Evolutionary conservation across 2,113 vertebrate genomes (phyloP), one percentile per base, ranked within the genome.

Genomic region (Scytalopus superciliaris): DNA sequence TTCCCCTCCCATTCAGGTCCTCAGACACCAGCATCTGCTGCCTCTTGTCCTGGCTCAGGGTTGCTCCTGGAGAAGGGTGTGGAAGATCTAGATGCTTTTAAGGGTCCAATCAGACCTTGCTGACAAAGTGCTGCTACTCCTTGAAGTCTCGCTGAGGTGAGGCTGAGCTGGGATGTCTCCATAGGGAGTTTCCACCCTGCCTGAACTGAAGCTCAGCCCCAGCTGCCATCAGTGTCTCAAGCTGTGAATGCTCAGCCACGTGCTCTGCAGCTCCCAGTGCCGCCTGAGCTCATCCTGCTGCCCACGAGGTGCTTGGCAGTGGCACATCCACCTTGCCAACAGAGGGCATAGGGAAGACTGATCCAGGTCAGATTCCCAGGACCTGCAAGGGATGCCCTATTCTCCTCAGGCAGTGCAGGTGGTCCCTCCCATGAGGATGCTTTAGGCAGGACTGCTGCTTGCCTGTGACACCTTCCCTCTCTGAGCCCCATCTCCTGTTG

Each of bases 311-410:
- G 39, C 76, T 67, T 63, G 57, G 72, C 35, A 35, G 35, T 56
- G 74, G 10, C 37, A 56, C 0, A 1, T 70, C 68, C 5, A 17
- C 27, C 55, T 59, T 70, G 39, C 27, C 44, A 30, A 4, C 1
- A 2, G 0, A 2, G 33, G 15, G 31, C 37, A 57, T 3, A 7
- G 9, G 19, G 22, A 40, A 14, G 11, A 3, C 8, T 47, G 31
- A 30, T 8, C 37, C 22, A 19, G 50, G n/a, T n/a, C 2, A 11
- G 12, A 40, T 22, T 35, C 39, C 8, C 25, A 76, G 80, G 33
- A 80, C 6, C 11, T 83, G 21, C 33, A 23, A 35, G 49, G 39
- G 27, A 16, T 60, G 39, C 33, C 37, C 12, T 7, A 6, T 78
- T 14, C 14, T 70, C 33, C 73, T 56, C 1, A 0, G 24, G 31